Evolutionary conservation across 2,113 vertebrate species (phyloP).

Genomic region (Recurvirostra avosetta): DNA sequence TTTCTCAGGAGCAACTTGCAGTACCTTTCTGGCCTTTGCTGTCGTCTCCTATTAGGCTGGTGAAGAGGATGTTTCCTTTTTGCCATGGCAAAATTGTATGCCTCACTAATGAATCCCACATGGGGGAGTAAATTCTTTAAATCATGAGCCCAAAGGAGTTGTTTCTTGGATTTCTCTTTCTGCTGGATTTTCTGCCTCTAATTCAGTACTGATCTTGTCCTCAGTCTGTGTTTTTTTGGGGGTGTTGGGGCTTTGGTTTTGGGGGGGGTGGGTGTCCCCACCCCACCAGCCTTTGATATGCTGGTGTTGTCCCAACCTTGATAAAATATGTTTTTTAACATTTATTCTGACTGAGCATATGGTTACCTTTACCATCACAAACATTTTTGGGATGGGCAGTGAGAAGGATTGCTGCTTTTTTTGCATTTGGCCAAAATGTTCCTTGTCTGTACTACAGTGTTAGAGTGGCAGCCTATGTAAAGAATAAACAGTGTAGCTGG

Average conservation of each 20-base stretch:
- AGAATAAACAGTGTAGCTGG: neutral
- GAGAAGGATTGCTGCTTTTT: neutral
- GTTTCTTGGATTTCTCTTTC: neutral
- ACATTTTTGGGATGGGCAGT: accelerated
- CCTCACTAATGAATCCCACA: neutral
- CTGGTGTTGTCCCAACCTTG: neutral
- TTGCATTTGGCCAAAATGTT: neutral
- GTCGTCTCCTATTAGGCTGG: neutral
- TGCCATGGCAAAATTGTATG: neutral
- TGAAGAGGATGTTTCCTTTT: neutral
- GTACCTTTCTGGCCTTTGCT: neutral
- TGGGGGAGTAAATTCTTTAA: neutral
- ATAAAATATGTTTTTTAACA: neutral
- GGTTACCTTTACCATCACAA: neutral
- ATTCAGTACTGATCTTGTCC: neutral
- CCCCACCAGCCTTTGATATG: neutral
- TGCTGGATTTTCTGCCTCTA: neutral
- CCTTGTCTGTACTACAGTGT: neutral
- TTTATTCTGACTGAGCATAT: neutral
- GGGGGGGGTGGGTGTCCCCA: no score
- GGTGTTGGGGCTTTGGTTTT: neutral
- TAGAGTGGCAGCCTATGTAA: neutral
- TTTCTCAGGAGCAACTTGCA: neutral
- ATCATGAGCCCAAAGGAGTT: neutral
- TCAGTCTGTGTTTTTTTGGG: neutral